phyloP scores from a whole-genome alignment of 2,888 invertebrate species.

The Drosophila meridiana region DNA sequence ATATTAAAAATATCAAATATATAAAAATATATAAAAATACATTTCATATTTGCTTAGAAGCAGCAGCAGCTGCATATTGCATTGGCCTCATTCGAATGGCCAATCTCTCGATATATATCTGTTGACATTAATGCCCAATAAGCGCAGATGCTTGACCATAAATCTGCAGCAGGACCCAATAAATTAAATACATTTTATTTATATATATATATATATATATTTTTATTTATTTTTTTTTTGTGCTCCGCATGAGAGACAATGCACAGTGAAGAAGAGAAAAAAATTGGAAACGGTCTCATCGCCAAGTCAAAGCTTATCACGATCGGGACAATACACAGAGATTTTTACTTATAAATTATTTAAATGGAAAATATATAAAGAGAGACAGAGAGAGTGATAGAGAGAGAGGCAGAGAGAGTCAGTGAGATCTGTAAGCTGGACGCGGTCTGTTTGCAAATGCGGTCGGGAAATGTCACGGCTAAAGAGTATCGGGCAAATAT shows the following conservation, averaged over 20 bases:
- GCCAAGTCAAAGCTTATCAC: conserved; percentile 64
- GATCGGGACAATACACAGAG: conserved; percentile 66
- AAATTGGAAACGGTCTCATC: conserved; percentile 24
- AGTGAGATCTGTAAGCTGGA: conserved; percentile 45
- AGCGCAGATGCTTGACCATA: conserved; percentile 55
- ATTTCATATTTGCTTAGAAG: background rate
- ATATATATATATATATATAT: conserved; percentile 18
- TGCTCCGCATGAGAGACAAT: conserved; percentile 35
- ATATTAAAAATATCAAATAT: background rate
- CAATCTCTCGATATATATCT: conserved; percentile 50
- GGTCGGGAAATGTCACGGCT: conserved; percentile 74
- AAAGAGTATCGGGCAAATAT: conserved; percentile 49
- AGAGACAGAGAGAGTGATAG: conserved; percentile 1
- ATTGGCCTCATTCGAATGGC: background rate
- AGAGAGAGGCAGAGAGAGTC: background rate
- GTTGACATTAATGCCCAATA: conserved; percentile 70
- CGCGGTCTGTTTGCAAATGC: conserved; percentile 77
- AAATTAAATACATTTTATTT: conserved; percentile 74
- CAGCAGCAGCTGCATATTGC: background rate
- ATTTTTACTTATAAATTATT: conserved; percentile 77
- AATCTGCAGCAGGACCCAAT: conserved; percentile 61
- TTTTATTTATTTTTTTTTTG: conserved; percentile 1
- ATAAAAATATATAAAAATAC: background rate
- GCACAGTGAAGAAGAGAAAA: conserved; percentile 15
- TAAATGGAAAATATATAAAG: conserved; percentile 71